A percentile compares a stretch with the other conserved stretches of the same genome.
phyloP scores from a whole-genome alignment of 2,113 vertebrate genomes.

The Cryptomyrus ogoouensis region DNA sequence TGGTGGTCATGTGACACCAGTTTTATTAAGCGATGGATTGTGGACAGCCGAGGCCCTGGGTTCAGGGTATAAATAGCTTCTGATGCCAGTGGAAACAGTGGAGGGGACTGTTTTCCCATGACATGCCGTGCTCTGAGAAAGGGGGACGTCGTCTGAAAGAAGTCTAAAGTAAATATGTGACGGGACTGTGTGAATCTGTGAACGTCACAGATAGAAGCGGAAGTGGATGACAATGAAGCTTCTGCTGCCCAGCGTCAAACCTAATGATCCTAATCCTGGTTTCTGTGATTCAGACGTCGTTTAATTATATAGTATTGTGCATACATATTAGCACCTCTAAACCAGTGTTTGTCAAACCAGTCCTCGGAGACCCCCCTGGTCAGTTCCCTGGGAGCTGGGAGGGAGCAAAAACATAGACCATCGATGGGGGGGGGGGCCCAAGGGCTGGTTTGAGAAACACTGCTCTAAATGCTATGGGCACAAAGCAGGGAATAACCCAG shows the following conservation, averaged over 20 bases:
- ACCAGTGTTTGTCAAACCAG: background rate
- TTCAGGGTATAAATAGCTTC: constrained; percentile 46
- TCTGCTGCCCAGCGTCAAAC: background rate
- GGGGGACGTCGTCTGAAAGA: background rate
- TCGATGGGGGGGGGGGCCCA: background rate
- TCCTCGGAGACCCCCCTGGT: background rate
- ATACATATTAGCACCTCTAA: background rate
- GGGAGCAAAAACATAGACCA: background rate
- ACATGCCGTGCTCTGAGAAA: constrained; percentile 13
- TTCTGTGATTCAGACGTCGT: background rate
- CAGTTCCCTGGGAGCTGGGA: background rate
- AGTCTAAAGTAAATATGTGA: background rate
- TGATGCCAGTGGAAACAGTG: constrained; percentile 37
- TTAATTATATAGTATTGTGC: background rate
- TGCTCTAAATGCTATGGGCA: background rate
- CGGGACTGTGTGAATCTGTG: background rate
- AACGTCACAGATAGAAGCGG: background rate
- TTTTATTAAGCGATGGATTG: background rate
- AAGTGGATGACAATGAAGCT: background rate
- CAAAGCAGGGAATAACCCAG: background rate
- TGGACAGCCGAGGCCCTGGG: background rate
- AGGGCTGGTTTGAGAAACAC: no score
- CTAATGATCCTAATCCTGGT: background rate
- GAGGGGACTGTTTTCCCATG: constrained; percentile 42
- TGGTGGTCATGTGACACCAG: background rate